These are phyloP conservation scores for Ctenoplectra terminalis DNA, from an alignment of 1,140 invertebrate species.

Conservation along the genomic window DNA sequence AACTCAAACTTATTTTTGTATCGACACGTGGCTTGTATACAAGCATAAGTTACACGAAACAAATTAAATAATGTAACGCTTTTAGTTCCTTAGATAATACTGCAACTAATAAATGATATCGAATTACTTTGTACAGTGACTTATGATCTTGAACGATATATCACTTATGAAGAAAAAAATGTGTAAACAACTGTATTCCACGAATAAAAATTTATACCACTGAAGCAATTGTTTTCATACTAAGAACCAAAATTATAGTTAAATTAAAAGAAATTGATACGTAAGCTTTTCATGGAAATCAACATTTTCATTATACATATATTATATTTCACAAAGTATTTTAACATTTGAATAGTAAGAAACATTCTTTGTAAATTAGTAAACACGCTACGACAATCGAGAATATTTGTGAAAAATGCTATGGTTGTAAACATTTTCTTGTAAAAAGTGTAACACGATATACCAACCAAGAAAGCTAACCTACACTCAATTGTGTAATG, in stretches of 20 bases:
- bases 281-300: neutral
- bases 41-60: neutral
- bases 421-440: neutral
- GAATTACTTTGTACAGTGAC: neutral
- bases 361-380: too few relatives aligned
- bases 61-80: neutral
- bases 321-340: too few relatives aligned
- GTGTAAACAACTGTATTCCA: neutral
- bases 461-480: neutral
- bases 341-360: too few relatives aligned
- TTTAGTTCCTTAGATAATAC: too few relatives aligned
- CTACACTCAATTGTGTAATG: neutral
- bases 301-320: too few relatives aligned
- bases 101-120: slow-evolving; percentile 6
- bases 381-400: too few relatives aligned
- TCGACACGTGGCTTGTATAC: neutral
- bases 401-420: neutral
- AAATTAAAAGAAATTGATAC: neutral
- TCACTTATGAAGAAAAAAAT: neutral
- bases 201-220: slow-evolving; percentile 6
- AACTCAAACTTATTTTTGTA: neutral
- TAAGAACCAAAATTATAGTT: neutral
- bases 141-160: slow-evolving; percentile 23
- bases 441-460: neutral
- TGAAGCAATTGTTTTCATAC: neutral